Evolutionary conservation across 2,113 vertebrate genomes (phyloP).

Genomic region (Pandion haliaetus): DNA sequence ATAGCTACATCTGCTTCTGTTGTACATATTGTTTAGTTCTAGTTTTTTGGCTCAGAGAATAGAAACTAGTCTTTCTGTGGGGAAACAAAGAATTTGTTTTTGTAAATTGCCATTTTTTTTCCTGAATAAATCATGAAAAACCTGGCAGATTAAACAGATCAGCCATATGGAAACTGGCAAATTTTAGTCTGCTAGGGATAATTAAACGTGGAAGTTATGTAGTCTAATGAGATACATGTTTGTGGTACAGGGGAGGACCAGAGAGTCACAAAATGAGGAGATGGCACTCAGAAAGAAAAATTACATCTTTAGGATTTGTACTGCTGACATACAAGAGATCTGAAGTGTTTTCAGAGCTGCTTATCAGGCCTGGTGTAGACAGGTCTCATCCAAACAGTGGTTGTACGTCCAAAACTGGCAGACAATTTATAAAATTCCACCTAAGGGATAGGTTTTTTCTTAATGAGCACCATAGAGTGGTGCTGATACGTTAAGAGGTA

Average conservation of each 20-base stretch:
- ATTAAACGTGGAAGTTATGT: neutral
- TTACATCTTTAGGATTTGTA: neutral
- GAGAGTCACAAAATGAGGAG: neutral
- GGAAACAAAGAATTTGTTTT: slow-evolving; percentile 66
- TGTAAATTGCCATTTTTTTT: slow-evolving; percentile 40
- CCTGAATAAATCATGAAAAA: slow-evolving; percentile 42
- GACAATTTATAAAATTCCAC: neutral
- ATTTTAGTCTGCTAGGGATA: slow-evolving; percentile 45
- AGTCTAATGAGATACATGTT: slow-evolving; percentile 15
- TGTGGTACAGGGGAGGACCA: neutral
- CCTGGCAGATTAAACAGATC: slow-evolving; percentile 43
- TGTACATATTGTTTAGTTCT: slow-evolving; percentile 49
- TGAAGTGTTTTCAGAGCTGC: neutral
- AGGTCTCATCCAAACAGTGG: neutral
- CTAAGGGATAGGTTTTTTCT: neutral
- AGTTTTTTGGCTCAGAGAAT: slow-evolving; percentile 34
- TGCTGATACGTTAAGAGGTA: neutral
- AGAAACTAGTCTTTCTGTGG: slow-evolving; percentile 59
- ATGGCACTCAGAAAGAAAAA: neutral
- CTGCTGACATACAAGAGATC: neutral
- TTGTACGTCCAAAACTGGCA: neutral
- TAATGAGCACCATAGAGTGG: neutral
- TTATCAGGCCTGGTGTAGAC: neutral
- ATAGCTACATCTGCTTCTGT: slow-evolving; percentile 64
- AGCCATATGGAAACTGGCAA: slow-evolving; percentile 56